phyloP scores from a whole-genome alignment of 2,113 vertebrate species.

The Callionymus lyra region DNA sequence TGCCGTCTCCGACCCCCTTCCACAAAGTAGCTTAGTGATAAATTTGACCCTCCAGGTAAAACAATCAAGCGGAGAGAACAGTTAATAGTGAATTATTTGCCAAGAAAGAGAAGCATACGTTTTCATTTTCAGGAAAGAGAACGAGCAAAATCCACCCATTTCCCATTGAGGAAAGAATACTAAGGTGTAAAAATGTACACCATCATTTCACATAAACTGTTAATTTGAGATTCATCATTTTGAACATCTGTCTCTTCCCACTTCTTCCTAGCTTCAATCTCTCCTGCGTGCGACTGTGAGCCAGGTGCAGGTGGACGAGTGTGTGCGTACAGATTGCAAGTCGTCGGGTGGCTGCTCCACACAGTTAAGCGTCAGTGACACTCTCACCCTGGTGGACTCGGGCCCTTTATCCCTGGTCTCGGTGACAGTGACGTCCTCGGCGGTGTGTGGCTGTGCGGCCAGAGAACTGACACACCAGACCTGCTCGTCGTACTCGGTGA shows the following conservation, averaged over 20 bases:
- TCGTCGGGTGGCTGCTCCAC: conserved; percentile 56
- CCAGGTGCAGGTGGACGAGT: conserved; percentile 76
- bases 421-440: conserved; percentile 42
- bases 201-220: conserved; percentile 44
- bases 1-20: too few species aligned
- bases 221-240: conserved; percentile 19
- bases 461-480: conserved; percentile 60
- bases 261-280: conserved; percentile 66
- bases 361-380: conserved; percentile 56
- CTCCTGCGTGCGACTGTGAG: conserved; percentile 65
- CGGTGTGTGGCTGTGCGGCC: conserved; percentile 61
- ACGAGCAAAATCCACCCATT: too few species aligned
- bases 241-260: conserved; percentile 4
- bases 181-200: too few species aligned
- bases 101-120: too few species aligned
- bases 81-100: too few species aligned
- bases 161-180: too few species aligned
- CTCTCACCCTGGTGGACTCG: conserved; percentile 59
- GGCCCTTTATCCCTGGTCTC: conserved; percentile 70
- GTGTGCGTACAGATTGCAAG: conserved; percentile 61
- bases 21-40: too few species aligned
- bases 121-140: too few species aligned
- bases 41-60: too few species aligned
- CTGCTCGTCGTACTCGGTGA: conserved; percentile 68
- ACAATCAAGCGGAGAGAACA: too few species aligned